Base-by-base conservation (phyloP, 2,113 vertebrate species). In the Pseudolaguvia tuberculata region DNA sequence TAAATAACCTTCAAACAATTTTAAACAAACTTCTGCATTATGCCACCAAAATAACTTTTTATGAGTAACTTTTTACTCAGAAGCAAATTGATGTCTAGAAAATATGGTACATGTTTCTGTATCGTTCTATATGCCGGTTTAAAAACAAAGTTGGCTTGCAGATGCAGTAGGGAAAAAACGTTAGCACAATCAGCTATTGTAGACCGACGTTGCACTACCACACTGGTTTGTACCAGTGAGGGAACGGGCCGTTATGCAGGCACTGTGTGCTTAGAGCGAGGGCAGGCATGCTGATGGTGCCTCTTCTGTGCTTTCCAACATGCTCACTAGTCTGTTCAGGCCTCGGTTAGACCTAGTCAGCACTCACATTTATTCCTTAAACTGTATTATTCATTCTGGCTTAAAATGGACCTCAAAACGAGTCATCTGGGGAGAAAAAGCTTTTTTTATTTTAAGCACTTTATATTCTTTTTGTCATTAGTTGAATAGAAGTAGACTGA, bases 221-320 rank as follows among this genome's bases (percentile, higher is more conserved):
- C 27, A 35, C 63, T 50, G 35, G n/a, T 69, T 50, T 42, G 20
- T 29, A 67, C 47, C 21, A 35, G 35, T 8, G n/a, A 47, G 17
- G 66, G 51, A 51, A 66, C 48, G 23, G 17, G 62, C 31, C 17
- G 79, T 81, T 81, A 81, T 48, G 76, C 68, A 62, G 76, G 79
- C 79, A 81, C 79, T 72, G 25, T 81, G 79, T 81, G 79, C 79
- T 78, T 81, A 31, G 21, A 21, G 56, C 23, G 13, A 68, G 18
- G 76, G 72, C 72, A 31, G 72, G 39, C 53, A 6, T 23, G 47
- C 51, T 52, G 58, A 58, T 50, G 14, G 51, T 68, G 75, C 51
- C 57, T 62, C 56, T 52, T 50, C 55, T 47, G 53, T 59, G 65
- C 55, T 48, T 14, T 70, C 69, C 6, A 25, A 39, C 14, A 17